phyloP scores from a whole-genome alignment of 1,140 invertebrate species.

The Goniozus legneri region DNA sequence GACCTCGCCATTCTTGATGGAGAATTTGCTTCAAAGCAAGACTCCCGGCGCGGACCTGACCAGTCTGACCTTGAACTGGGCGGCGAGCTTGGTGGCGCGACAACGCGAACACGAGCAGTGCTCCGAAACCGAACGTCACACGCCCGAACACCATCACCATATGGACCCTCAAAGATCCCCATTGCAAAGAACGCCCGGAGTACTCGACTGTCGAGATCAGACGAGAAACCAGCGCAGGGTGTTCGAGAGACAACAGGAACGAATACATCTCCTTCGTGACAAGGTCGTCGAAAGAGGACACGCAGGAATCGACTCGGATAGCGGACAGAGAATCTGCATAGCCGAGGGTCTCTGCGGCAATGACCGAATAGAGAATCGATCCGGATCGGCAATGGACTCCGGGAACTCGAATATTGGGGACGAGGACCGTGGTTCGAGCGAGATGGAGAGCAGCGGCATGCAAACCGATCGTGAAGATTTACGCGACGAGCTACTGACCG shows the following conservation, averaged over 20 bases:
- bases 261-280: constrained; percentile 19
- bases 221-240: no score
- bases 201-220: neutral
- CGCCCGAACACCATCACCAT: neutral
- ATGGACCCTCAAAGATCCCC: neutral
- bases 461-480: constrained; percentile 26
- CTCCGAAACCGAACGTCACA: neutral
- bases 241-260: constrained; percentile 11
- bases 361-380: constrained; percentile 39
- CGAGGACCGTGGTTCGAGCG: constrained; percentile 35
- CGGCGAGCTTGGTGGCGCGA: constrained; percentile 42
- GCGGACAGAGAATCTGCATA: constrained; percentile 36
- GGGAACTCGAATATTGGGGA: constrained; percentile 40
- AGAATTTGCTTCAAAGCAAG: constrained; percentile 56
- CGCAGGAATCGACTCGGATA: constrained; percentile 26
- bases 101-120: constrained; percentile 39
- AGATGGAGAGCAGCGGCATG: constrained; percentile 31
- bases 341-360: constrained; percentile 47
- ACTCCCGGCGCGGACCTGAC: constrained; percentile 39
- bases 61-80: constrained; percentile 48
- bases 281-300: constrained; percentile 18
- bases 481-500: constrained; percentile 22
- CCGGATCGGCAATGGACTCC: constrained; percentile 43
- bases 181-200: neutral
- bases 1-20: constrained; percentile 55